A percentile compares a stretch with the other conserved stretches of the same genome.
Conservation (phyloP, 2,888 invertebrate genomes). For the Tuta absoluta region DNA sequence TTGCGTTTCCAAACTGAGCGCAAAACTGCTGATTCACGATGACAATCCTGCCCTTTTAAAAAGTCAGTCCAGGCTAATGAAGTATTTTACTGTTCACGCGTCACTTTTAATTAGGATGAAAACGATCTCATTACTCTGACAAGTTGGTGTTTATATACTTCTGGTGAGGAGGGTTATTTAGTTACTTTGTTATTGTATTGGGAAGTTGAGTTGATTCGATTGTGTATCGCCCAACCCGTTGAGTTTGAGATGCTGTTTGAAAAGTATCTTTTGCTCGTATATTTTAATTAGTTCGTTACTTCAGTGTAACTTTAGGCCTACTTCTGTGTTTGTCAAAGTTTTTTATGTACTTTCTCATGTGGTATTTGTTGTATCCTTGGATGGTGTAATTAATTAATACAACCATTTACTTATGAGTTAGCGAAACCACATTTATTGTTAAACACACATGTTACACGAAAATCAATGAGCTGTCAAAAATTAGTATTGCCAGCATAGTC, state of each 20-base stretch:
- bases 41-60: slow-evolving; percentile 46
- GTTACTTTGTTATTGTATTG: slow-evolving; percentile 17
- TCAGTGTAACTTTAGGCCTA: too few relatives aligned
- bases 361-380: too few relatives aligned
- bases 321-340: too few relatives aligned
- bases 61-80: slow-evolving; percentile 54
- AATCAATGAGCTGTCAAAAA: too few relatives aligned
- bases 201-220: slow-evolving; percentile 10
- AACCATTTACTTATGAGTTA: too few relatives aligned
- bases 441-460: too few relatives aligned
- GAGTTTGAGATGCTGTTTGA: background rate
- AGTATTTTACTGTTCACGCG: slow-evolving; percentile 59
- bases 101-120: slow-evolving; percentile 63
- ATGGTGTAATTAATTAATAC: too few relatives aligned
- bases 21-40: slow-evolving; percentile 54
- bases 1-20: slow-evolving; percentile 32
- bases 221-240: background rate
- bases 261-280: background rate
- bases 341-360: too few relatives aligned
- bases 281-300: too few relatives aligned
- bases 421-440: too few relatives aligned
- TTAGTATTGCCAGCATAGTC: too few relatives aligned
- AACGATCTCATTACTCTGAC: slow-evolving; percentile 47
- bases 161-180: slow-evolving; percentile 6
- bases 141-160: slow-evolving; percentile 31